Percentiles rank a stretch among this genome's conserved stretches.
These are phyloP conservation scores for Thamnophis sirtalis DNA, from an alignment of 2,113 vertebrate species.

Conservation along the genomic window DNA sequence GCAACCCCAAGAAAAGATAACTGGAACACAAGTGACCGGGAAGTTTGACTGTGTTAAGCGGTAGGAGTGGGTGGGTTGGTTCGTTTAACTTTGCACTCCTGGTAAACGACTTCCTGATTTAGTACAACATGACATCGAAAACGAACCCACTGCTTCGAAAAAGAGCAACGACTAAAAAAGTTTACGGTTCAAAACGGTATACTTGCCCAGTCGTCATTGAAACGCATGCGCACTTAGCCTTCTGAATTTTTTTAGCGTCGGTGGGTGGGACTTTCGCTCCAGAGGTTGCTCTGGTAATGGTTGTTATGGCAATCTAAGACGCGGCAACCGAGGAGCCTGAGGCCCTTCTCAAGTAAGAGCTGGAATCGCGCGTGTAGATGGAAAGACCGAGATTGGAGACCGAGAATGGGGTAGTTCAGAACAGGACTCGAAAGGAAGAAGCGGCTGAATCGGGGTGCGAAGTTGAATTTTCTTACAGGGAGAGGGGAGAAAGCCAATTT, in stretches of 20 bases:
- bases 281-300: slow-evolving; percentile 8
- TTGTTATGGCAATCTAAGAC: background rate
- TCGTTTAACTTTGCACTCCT: background rate
- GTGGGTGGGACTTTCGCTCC: background rate
- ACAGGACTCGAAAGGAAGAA: background rate
- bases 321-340: background rate
- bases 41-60: background rate
- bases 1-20: background rate
- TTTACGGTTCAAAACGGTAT: background rate
- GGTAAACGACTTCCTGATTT: background rate
- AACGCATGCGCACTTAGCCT: background rate
- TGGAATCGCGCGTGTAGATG: background rate
- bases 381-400: background rate
- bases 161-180: background rate
- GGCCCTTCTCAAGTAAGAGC: background rate
- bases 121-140: background rate
- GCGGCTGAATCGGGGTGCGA: background rate
- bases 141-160: background rate
- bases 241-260: background rate
- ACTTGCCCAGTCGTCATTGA: background rate
- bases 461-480: background rate
- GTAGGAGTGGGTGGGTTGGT: background rate
- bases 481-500: background rate
- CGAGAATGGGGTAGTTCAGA: background rate
- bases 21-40: background rate